These are phyloP conservation scores for Aspidiotus rigidus DNA, from an alignment of 2,888 invertebrate species.

Conservation along the genomic window DNA sequence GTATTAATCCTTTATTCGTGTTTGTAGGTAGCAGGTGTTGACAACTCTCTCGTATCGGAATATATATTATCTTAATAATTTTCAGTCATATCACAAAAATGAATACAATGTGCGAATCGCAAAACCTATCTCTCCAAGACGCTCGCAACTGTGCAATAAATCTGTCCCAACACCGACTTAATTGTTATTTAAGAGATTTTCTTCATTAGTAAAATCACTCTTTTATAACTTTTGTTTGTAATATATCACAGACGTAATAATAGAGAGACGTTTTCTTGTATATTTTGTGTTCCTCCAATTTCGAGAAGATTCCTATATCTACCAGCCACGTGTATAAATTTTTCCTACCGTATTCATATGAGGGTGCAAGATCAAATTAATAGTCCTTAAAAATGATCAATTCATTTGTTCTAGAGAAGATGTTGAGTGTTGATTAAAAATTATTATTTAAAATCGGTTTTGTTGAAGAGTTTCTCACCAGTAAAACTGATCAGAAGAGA, in stretches of 20 bases:
- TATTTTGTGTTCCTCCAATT: no score
- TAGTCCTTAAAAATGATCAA: no score
- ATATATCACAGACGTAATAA: background rate
- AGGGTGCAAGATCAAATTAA: no score
- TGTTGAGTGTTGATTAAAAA: no score
- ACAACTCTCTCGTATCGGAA: constrained; percentile 16
- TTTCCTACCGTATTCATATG: no score
- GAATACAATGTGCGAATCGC: background rate
- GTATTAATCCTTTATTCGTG: constrained; percentile 25
- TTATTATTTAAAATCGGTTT: no score
- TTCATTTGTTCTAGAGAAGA: no score
- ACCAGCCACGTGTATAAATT: no score
- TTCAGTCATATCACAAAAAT: constrained; percentile 1
- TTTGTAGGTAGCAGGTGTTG: constrained; percentile 25
- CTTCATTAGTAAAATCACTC: constrained; percentile 27
- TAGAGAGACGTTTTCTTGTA: no score
- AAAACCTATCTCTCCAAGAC: background rate
- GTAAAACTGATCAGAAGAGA: no score
- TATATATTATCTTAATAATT: constrained; percentile 27
- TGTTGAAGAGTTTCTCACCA: no score
- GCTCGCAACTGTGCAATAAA: constrained; percentile 16
- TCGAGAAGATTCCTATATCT: no score
- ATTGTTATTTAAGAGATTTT: constrained; percentile 30
- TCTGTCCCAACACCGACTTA: constrained; percentile 28
- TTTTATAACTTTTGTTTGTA: background rate